These are phyloP conservation scores for Pseudobourletiella spinata DNA, from an alignment of 1,140 invertebrate genomes.

Conservation along the genomic window DNA sequence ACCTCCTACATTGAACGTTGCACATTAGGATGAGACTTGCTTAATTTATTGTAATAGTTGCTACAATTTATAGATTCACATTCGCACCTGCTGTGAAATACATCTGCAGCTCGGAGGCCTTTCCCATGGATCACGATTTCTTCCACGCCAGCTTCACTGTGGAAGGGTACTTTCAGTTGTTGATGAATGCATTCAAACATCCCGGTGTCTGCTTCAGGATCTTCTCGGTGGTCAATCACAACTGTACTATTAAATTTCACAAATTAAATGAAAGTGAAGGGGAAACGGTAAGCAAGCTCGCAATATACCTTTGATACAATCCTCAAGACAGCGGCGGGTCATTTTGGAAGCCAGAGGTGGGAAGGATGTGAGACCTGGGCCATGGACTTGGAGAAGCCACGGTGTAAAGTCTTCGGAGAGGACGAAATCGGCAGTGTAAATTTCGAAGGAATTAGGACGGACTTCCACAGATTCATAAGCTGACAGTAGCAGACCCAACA, in stretches of 20 bases:
- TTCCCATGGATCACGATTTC: too few relatives aligned
- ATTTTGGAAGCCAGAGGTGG: constrained; percentile 74
- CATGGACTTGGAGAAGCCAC: constrained; percentile 91
- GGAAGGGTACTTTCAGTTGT: constrained; percentile 45
- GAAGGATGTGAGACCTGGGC: constrained; percentile 82
- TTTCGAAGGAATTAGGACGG: constrained; percentile 78
- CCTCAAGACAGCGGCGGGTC: constrained; percentile 77
- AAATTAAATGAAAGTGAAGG: constrained; percentile 40
- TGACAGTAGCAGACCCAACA: constrained; percentile 74
- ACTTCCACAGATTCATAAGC: constrained; percentile 71
- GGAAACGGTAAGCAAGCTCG: too few relatives aligned
- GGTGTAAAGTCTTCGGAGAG: constrained; percentile 74
- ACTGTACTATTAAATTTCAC: too few relatives aligned
- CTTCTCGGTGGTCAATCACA: constrained; percentile 65
- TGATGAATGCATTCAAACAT: constrained; percentile 75
- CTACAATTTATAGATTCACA: background rate
- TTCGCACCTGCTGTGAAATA: too few relatives aligned
- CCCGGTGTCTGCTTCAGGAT: constrained; percentile 71
- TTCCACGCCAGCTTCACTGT: too few relatives aligned
- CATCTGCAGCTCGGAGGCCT: too few relatives aligned
- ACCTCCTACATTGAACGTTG: too few relatives aligned
- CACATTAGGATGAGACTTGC: too few relatives aligned
- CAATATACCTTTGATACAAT: constrained; percentile 89
- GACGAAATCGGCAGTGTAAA: constrained; percentile 92
- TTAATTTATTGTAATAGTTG: too few relatives aligned